Percentiles rank a stretch among this genome's conserved stretches.
Evolutionary conservation across 2,888 invertebrate species (phyloP).

Genomic region (Eutolmus rufibarbis): DNA sequence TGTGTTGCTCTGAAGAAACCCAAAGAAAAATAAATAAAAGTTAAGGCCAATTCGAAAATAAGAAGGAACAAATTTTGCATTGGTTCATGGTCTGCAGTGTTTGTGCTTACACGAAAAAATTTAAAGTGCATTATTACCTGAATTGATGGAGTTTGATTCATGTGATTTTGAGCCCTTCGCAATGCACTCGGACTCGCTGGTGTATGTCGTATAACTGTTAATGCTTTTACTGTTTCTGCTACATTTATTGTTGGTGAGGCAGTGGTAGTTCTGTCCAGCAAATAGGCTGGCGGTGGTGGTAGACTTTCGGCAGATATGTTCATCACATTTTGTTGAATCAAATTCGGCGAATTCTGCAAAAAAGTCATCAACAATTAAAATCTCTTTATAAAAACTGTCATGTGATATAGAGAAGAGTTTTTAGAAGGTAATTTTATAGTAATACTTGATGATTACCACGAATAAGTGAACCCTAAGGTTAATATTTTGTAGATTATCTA

Average conservation of each 20-base stretch:
- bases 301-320: slow-evolving; percentile 59
- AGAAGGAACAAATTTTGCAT: not conserved
- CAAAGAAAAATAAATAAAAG: not conserved
- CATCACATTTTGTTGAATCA: slow-evolving; percentile 54
- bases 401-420: not conserved
- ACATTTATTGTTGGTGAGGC: slow-evolving; percentile 68
- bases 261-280: slow-evolving; percentile 55
- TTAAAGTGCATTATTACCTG: not conserved
- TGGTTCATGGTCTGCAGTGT: slow-evolving; percentile 55
- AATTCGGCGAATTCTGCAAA: slow-evolving; percentile 46
- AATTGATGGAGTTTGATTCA: slow-evolving; percentile 48
- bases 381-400: not conserved
- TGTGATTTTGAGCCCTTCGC: slow-evolving; percentile 64
- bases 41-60: not conserved
- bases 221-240: slow-evolving; percentile 84
- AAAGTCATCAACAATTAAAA: not conserved
- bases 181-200: slow-evolving; percentile 84
- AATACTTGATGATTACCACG: no score
- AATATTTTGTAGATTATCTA: no score
- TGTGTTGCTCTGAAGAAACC: slow-evolving; percentile 17
- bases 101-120: slow-evolving; percentile 40
- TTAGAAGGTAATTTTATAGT: not conserved
- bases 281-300: slow-evolving; percentile 62
- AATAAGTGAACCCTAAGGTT: no score
- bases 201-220: slow-evolving; percentile 84